Percentiles rank a stretch among this genome's conserved stretches.
These are phyloP conservation scores for Archegozetes longisetosus DNA, from an alignment of 1,140 invertebrate species.

Conservation along the genomic window DNA sequence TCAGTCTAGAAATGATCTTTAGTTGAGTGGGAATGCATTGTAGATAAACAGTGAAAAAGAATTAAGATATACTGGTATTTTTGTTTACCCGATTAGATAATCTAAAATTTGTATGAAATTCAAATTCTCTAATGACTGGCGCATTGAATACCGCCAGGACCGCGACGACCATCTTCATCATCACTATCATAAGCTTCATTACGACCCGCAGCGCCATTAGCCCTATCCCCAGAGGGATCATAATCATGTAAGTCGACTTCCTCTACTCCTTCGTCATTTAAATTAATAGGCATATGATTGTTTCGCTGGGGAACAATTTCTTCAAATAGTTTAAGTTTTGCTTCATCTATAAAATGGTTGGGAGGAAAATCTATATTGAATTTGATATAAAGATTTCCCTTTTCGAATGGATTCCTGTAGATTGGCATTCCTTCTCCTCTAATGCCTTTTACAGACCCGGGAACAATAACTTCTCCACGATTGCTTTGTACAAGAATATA, in stretches of 20 bases:
- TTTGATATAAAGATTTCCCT: constrained; percentile 69
- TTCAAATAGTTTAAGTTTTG: constrained; percentile 40
- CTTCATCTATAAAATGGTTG: constrained; percentile 53
- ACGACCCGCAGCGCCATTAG: constrained; percentile 21
- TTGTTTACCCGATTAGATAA: no score
- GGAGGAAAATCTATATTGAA: constrained; percentile 71
- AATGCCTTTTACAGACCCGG: constrained; percentile 36
- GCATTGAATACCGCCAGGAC: constrained; percentile 45
- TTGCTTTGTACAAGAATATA: constrained; percentile 51
- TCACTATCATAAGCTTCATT: constrained; percentile 44
- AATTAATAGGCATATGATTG: constrained; percentile 41
- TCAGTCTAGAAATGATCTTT: no score
- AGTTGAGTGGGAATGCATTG: no score
- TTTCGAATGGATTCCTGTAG: constrained; percentile 58
- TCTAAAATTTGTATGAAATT: no score
- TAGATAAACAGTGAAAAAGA: no score
- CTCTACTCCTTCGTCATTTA: constrained; percentile 57
- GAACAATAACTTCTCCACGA: constrained; percentile 54
- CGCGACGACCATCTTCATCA: constrained; percentile 42
- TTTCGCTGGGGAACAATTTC: constrained; percentile 52
- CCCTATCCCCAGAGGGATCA: constrained; percentile 36
- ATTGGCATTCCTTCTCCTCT: constrained; percentile 39
- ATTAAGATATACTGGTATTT: no score
- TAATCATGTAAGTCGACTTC: constrained; percentile 64
- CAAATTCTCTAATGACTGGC: constrained; percentile 52